phyloP scores from a whole-genome alignment of 2,888 invertebrate genomes.

The Copidosoma aretas region DNA sequence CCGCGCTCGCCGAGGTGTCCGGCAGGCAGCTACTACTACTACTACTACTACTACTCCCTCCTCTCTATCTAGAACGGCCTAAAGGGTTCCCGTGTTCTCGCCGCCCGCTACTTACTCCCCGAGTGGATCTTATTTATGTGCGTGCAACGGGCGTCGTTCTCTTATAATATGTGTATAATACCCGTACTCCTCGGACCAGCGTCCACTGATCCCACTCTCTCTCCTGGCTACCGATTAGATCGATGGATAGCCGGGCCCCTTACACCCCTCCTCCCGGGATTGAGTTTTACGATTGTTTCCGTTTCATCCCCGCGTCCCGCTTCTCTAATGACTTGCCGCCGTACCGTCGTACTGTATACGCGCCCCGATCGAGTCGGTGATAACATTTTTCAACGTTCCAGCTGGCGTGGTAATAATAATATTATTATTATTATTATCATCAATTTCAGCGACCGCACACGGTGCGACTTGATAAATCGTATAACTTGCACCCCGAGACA shows the following conservation, averaged over 20 bases:
- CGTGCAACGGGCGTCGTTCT: neutral
- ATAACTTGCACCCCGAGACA: no score
- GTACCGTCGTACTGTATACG: neutral
- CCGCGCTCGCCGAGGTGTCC: no score
- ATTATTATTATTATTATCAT: no score
- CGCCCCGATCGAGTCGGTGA: no score
- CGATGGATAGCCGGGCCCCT: conserved; percentile 40
- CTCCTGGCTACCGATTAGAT: conserved; percentile 59
- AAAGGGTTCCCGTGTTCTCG: conserved; percentile 62
- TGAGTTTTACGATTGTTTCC: conserved; percentile 15
- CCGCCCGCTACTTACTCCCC: conserved; percentile 44
- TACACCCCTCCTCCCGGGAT: neutral
- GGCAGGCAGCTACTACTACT: conserved; percentile 19
- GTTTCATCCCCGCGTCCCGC: neutral
- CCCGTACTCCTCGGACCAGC: neutral
- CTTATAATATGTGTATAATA: neutral
- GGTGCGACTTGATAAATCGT: no score
- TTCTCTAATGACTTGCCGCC: conserved; percentile 12
- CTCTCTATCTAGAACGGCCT: conserved; percentile 51
- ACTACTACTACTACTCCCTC: no score
- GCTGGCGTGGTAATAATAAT: no score
- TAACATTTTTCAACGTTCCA: no score
- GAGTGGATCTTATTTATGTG: conserved; percentile 62
- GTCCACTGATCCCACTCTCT: conserved; percentile 39
- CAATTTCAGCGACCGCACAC: no score